A percentile compares a stretch with the other conserved stretches of the same genome.
Conservation (phyloP, 64 coral and sea anemone species). For the Pocillopora damicornis region DNA sequence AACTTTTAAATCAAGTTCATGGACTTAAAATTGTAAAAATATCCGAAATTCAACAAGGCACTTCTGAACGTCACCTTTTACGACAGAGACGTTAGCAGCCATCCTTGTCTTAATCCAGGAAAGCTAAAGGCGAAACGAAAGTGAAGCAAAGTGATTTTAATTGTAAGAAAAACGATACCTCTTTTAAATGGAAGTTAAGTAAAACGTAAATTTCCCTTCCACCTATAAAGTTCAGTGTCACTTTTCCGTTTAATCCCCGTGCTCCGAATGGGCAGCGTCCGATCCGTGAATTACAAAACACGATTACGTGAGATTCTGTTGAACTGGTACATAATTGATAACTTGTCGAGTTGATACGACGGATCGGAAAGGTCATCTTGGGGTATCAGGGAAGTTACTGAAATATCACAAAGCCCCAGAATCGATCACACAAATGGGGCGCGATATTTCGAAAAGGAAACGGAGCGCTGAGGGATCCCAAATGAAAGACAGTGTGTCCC, state of each 20-base stretch:
- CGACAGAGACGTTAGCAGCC: background rate
- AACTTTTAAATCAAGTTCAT: background rate
- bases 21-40: background rate
- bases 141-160: background rate
- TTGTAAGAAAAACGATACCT: background rate
- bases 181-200: background rate
- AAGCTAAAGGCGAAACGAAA: background rate
- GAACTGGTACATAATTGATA: constrained; percentile 39
- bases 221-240: background rate
- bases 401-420: constrained; percentile 16
- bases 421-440: constrained; percentile 8
- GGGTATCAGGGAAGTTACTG: constrained; percentile 4
- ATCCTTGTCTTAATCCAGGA: background rate
- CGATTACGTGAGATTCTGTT: constrained; percentile 28
- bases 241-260: background rate
- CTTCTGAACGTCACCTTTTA: background rate
- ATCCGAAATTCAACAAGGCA: background rate
- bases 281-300: constrained; percentile 14
- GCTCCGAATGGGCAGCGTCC: background rate
- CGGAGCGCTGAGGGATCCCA: constrained; percentile 3
- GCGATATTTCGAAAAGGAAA: constrained; percentile 32
- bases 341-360: background rate
- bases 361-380: constrained; percentile 24
- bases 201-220: background rate
- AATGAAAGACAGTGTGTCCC: constrained; percentile 27